A percentile compares a stretch with the other conserved stretches of the same genome.
These are phyloP conservation scores for Epizoanthus ramosus DNA, from an alignment of 92 coral and sea anemone genomes.

Conservation along the genomic window DNA sequence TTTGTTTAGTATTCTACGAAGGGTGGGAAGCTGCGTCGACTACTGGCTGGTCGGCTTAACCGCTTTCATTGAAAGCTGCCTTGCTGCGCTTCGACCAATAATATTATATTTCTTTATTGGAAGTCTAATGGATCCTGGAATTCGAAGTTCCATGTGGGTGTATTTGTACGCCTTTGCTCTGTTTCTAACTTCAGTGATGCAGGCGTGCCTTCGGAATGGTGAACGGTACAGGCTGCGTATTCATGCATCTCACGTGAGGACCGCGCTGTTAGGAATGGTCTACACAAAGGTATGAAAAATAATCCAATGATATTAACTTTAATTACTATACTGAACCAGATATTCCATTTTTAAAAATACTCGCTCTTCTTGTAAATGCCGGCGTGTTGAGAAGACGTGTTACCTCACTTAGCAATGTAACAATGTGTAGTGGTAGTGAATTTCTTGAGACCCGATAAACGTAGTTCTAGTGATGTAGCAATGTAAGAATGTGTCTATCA, in stretches of 20 bases:
- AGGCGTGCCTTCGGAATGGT: background rate
- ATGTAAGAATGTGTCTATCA: too few species aligned
- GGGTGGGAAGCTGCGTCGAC: background rate
- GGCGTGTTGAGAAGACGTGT: too few species aligned
- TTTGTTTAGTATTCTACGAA: background rate
- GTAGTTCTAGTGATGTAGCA: too few species aligned
- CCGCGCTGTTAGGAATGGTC: background rate
- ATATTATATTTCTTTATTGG: background rate
- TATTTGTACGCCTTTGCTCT: background rate
- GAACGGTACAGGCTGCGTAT: background rate
- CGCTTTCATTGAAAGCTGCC: background rate
- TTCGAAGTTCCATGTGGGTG: background rate
- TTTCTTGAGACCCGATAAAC: too few species aligned
- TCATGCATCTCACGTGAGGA: background rate
- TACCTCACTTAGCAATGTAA: too few species aligned
- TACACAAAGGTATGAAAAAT: constrained; percentile 8
- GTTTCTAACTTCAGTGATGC: background rate
- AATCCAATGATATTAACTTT: background rate
- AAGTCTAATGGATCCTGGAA: background rate
- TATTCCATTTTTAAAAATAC: too few species aligned
- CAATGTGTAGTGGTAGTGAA: too few species aligned
- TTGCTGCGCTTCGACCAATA: background rate
- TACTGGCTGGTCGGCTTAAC: background rate
- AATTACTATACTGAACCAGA: too few species aligned
- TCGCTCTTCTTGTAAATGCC: too few species aligned